These are phyloP conservation scores for Sebastes matsubarae DNA, from an alignment of 2,797 vertebrate genomes.

Conservation along the genomic window DNA sequence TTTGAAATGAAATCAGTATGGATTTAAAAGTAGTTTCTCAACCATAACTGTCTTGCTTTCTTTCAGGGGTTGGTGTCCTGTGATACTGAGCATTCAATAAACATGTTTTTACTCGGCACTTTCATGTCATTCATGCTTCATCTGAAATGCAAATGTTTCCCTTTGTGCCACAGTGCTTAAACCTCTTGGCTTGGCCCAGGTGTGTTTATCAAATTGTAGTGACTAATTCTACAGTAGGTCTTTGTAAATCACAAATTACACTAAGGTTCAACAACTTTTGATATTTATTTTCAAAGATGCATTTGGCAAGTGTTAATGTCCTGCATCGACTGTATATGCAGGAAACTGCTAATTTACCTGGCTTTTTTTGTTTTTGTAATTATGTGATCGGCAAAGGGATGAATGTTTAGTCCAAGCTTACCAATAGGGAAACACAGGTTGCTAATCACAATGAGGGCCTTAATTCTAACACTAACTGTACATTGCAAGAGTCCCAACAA, in stretches of 20 bases:
- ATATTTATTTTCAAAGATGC: background rate
- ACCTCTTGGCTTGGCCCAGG: background rate
- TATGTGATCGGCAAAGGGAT: background rate
- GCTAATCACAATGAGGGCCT: too few species aligned
- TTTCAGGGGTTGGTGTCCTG: conserved; percentile 11
- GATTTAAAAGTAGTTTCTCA: background rate
- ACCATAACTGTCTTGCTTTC: background rate
- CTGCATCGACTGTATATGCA: background rate
- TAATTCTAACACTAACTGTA: too few species aligned
- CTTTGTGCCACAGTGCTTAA: too few species aligned
- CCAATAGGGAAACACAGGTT: too few species aligned
- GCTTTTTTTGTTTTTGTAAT: background rate
- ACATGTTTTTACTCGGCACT: background rate
- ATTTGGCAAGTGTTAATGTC: background rate
- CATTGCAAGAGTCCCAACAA: too few species aligned
- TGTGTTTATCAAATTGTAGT: background rate
- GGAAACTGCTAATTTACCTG: background rate
- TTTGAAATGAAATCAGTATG: background rate
- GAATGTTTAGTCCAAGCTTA: background rate
- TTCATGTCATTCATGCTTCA: background rate
- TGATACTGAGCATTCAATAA: background rate
- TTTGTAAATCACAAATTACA: background rate
- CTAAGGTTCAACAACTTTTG: background rate
- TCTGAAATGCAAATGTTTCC: background rate
- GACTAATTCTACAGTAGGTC: background rate